Evolutionary conservation across 2,888 invertebrate genomes (phyloP).

Genomic region (Calameuta filiformis): DNA sequence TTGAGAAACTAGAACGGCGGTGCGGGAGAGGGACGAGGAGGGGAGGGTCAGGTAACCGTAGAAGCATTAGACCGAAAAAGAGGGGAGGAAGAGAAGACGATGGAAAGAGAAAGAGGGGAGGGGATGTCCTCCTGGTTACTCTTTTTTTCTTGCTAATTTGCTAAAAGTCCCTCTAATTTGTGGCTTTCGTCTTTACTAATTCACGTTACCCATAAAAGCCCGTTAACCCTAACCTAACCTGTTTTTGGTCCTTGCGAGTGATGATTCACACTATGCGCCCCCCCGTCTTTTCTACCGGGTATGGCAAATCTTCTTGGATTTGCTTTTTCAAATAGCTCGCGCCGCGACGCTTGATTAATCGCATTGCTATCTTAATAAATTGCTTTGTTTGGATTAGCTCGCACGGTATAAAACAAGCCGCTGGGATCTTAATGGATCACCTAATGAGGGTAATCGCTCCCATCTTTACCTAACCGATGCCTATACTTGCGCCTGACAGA

Average conservation of each 20-base stretch:
- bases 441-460: conserved; percentile 24
- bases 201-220: conserved; percentile 11
- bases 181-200: conserved; percentile 29
- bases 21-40: not conserved
- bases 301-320: not conserved
- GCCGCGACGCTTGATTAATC: conserved; percentile 23
- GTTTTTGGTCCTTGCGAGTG: conserved; percentile 1
- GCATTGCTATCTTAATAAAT: conserved; percentile 31
- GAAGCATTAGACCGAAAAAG: conserved; percentile 8
- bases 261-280: not conserved
- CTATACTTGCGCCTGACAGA: conserved; percentile 8
- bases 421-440: conserved; percentile 21
- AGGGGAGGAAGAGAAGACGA: conserved; percentile 17
- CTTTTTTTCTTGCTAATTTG: conserved; percentile 35
- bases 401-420: conserved; percentile 12
- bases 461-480: conserved; percentile 12
- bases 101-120: not conserved
- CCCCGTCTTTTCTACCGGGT: not conserved
- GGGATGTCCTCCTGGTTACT: not conserved
- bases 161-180: conserved; percentile 27
- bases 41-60: not conserved
- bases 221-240: conserved; percentile 3
- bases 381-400: conserved; percentile 24
- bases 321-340: conserved; percentile 19
- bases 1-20: conserved; percentile 2